A percentile compares a stretch with the other conserved stretches of the same genome.
Conservation (phyloP, 2,113 vertebrate species). For the Atlantisia rogersi region DNA sequence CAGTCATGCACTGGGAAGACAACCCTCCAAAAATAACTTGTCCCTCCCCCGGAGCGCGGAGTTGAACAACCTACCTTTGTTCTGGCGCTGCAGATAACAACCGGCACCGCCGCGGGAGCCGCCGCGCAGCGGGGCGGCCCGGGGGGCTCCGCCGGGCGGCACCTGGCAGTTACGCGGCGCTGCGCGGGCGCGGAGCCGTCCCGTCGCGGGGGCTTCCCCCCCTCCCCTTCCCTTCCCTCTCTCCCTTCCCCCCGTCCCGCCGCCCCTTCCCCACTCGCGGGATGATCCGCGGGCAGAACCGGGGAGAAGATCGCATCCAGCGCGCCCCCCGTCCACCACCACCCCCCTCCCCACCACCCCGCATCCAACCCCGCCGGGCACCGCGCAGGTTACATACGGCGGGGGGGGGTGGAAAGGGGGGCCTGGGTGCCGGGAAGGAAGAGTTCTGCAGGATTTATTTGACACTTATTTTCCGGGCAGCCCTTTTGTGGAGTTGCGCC, state of each 20-base stretch:
- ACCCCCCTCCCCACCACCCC: background rate
- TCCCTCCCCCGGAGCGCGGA: constrained; percentile 80
- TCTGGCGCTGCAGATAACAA: constrained; percentile 85
- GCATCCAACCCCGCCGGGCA: background rate
- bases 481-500: constrained; percentile 85
- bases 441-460: constrained; percentile 79
- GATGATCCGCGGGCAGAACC: background rate
- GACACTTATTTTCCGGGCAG: constrained; percentile 82
- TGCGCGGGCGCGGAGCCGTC: background rate
- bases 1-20: constrained; percentile 77
- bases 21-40: constrained; percentile 79
- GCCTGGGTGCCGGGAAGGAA: constrained; percentile 58
- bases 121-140: background rate
- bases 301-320: background rate
- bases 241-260: background rate
- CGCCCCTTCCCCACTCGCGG: background rate
- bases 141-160: background rate
- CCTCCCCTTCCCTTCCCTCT: too few relatives aligned
- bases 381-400: constrained; percentile 63
- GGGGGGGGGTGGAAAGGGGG: background rate
- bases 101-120: constrained; percentile 64
- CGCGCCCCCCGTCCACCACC: background rate
- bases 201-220: background rate
- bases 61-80: constrained; percentile 89
- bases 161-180: background rate